Base-by-base conservation (phyloP, 1,140 invertebrate species). In the Conopomorpha cramerella region DNA sequence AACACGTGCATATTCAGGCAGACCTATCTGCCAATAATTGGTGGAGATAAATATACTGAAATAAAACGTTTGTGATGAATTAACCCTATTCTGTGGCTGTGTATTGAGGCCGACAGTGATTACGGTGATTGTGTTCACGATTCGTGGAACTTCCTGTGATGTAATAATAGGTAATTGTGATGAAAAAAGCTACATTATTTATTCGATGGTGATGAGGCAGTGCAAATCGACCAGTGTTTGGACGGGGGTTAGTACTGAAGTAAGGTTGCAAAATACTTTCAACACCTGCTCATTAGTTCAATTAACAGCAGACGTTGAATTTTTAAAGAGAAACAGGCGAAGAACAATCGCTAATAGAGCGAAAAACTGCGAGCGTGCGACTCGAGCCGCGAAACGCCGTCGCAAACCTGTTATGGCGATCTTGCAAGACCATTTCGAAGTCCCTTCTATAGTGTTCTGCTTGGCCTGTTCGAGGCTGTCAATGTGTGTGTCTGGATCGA, bases 361-460 rank as follows among this genome's bases (percentile, higher is more conserved):
- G 94, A 98, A 79, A n/a, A 98, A 99, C 96, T 98, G 84, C 49
- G 76, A 79, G 60, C 66, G 66, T 65, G 67, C 67, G 68, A 66
- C 58, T 55, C 63, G 48, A 67, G 66, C 68, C 70, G 63, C 71
- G 51, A 70, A 67, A 67, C 66, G 63, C 62, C 62, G 60, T 55
- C 48, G 71, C 73, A 77, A 72, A 96, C 94, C 93, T 94, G 94
- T 96, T 68, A 96, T 93, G 70, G 94, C 94, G 84, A 99, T 96
- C 88, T 99, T 99, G 85, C 95, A 97, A 78, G 95, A 98, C 96
- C 96, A 99, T 84, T 99, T 99, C 70, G 95, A 98, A 62, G 95
- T 99, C 79, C 97, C 97, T 83, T 99, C 97, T 73, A 99, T 90
- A 81, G 98, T 96, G 80, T 91, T 89, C 81, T 90, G 87, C 84